Evolutionary conservation across 2,888 invertebrate species (phyloP).

Genomic region (Noctua fimbriata): DNA sequence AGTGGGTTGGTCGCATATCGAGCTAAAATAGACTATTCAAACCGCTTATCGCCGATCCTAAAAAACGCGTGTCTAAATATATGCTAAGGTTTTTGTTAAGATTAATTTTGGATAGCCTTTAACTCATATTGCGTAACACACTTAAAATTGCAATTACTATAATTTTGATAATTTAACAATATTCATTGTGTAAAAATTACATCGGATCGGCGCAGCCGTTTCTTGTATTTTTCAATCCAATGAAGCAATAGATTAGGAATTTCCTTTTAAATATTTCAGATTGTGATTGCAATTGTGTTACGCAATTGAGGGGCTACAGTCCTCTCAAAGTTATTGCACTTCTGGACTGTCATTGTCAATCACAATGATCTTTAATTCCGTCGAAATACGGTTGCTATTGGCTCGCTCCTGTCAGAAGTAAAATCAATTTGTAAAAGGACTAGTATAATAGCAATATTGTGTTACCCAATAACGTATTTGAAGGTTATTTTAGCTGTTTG

Average conservation of each 20-base stretch:
- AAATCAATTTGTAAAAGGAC: neutral
- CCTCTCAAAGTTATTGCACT: neutral
- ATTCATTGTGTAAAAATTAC: neutral
- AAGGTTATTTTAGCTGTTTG: slow-evolving; percentile 51
- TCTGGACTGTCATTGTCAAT: neutral
- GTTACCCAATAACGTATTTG: slow-evolving; percentile 25
- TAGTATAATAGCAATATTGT: slow-evolving; percentile 12
- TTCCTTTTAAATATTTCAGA: neutral
- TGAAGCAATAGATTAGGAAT: too few relatives aligned
- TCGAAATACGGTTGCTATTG: neutral
- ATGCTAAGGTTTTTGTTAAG: neutral
- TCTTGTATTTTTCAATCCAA: neutral
- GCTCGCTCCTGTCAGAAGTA: neutral
- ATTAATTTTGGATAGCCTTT: slow-evolving; percentile 12
- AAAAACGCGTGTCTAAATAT: neutral
- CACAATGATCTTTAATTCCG: neutral
- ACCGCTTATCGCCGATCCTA: neutral
- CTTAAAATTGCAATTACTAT: neutral
- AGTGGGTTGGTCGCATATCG: neutral
- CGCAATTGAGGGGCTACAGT: neutral
- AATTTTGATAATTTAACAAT: neutral
- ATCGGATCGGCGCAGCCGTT: neutral
- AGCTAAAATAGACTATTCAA: neutral
- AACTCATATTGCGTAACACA: neutral
- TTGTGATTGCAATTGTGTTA: neutral